Evolutionary conservation across 2,888 invertebrate genomes (phyloP), one percentile per base, ranked within the genome.

Genomic region (Ryuthela nishihirai): DNA sequence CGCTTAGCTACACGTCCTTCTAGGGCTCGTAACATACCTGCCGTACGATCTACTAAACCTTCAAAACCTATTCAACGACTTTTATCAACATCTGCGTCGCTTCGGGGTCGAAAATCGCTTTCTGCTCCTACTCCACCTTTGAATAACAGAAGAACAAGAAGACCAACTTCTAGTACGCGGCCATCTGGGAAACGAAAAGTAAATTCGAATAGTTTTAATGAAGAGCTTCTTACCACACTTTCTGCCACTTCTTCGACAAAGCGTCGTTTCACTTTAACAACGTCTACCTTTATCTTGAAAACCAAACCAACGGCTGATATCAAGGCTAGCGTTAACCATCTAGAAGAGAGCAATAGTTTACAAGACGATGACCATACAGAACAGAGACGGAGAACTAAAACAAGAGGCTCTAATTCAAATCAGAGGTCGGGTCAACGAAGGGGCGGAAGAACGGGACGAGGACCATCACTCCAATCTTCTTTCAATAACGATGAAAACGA

Each of bases 401-500:
- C 17, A 12, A 40, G 54, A n/a, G 12, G 2, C 15, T 29, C 24
- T 12, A 41, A 21, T 20, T 36, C 40, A 2, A 50, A 45, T 25
- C 26, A 25, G 4, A 15, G 55, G 23, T 44, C 18, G 12, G 38
- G 58, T 2, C 44, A 39, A 35, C 20, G 23, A 21, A 24, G 24
- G 4, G 10, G 41, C 9, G 23, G 41, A 41, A 15, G 40, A 26
- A n/a, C n/a, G n/a, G 32, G 32, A 12, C 26, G 44, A 15, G 43
- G 48, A 26, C 55, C 18, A 17, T 34, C 52, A 15, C 47, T 55
- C 23, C 39, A 55, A 41, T 44, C 54, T 15, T 47, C 47, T 12
- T 63, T 60, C 26, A 61, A 59, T 17, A 54, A 24, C 3, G 62
- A 54, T 20, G 54, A 53, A 25, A 59, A 55, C 18, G 63, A 63